A percentile compares a stretch with the other conserved stretches of the same genome.
These are phyloP conservation scores for Intellagama lesueurii DNA, from an alignment of 2,797 vertebrate genomes.

Conservation along the genomic window DNA sequence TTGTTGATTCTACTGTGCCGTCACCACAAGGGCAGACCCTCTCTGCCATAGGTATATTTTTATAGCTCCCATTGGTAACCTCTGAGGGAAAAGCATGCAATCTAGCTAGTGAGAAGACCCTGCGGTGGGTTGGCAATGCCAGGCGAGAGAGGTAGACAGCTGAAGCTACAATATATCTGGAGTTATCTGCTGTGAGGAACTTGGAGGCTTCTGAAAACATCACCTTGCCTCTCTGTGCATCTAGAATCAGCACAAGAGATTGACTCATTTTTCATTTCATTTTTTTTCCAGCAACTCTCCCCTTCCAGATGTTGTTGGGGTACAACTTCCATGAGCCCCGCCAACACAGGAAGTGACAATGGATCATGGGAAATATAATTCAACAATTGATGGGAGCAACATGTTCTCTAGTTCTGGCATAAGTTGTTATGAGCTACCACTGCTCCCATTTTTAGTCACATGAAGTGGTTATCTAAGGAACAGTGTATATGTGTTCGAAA, in stretches of 20 bases:
- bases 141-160: too few species aligned
- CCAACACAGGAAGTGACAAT: neutral
- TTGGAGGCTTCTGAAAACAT: too few species aligned
- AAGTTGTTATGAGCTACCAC: neutral
- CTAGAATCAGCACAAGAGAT: neutral
- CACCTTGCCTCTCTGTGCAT: too few species aligned
- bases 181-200: too few species aligned
- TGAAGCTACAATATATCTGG: too few species aligned
- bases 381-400: neutral
- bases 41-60: too few species aligned
- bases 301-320: neutral
- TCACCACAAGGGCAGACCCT: too few species aligned
- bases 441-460: neutral
- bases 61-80: too few species aligned
- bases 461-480: neutral
- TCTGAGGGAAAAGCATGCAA: too few species aligned
- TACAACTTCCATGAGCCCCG: neutral
- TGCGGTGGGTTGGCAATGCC: too few species aligned
- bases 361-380: neutral
- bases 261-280: neutral
- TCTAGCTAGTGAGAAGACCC: too few species aligned
- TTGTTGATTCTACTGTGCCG: too few species aligned
- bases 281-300: neutral
- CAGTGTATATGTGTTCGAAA: neutral
- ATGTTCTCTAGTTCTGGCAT: neutral